Base-by-base conservation (phyloP, 2,797 vertebrate genomes). In the Chelmon rostratus region DNA sequence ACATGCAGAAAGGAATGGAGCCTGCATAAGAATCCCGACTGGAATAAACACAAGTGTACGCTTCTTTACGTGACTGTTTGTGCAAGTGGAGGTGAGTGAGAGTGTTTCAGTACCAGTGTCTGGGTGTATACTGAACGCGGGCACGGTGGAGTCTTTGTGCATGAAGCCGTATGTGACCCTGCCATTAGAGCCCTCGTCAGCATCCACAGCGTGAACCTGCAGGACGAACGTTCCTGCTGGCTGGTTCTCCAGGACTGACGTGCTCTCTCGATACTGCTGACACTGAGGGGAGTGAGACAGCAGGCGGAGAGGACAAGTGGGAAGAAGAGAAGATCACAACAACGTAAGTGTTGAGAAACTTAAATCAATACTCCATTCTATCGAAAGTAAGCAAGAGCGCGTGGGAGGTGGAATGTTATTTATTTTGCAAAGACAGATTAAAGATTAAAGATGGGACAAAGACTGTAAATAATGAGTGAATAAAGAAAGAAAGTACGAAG, bases 81-180 rank as follows among this genome's bases (percentile, higher is more conserved):
- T 62, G 19, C 23, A 40, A 46, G 35, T 66, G 5, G 6, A 38
- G 38, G 64, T 3, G 8, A 10, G 23, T 7, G 6, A 50, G 49
- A 67, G 68, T 25, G 56, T 64, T 42, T 25, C 10, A 67, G 84
- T 94, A 98, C 97, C 97, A 72, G 96, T 97, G 54, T 97, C 97
- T 18, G 97, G 96, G 81, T 98, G 95, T 63, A 98, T 96, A 65
- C 92, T 96, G 86, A 98, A 98, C 5, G 96, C 95, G 0, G 97
- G 97, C 4, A 96, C 89, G 5, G 95, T 95, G 81, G 96, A 96
- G 91, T 96, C 96, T 91, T 97, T 96, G 90, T 97, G 96, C 96
- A 98, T 96, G 89, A 98, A 96, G 81, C 97, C 96, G 1, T 97
- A 98, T 42, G 96, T 96, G 81, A 98, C 97, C 89, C 94, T 76